Evolutionary conservation across 1,140 invertebrate genomes (phyloP).

Genomic region (Gryon sp.): DNA sequence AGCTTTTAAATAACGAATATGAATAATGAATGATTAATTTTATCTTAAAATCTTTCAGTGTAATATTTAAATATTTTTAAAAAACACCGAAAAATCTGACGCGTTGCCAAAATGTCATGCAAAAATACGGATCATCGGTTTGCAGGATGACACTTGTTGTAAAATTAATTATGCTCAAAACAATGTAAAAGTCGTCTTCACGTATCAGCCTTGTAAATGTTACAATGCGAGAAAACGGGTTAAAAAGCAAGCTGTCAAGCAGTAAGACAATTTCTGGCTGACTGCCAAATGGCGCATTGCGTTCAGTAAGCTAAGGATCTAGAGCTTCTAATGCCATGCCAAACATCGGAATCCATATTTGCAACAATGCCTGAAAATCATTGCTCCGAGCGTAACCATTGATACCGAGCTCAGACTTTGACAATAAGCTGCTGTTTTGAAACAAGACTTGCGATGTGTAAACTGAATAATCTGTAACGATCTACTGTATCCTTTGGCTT

Average conservation of each 20-base stretch:
- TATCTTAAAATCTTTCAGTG: too few species aligned
- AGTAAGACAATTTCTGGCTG: constrained; percentile 9
- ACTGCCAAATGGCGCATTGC: constrained; percentile 46
- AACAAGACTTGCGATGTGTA: too few species aligned
- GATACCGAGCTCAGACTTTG: not conserved
- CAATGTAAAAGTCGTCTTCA: constrained; percentile 1
- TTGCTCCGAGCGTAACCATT: not conserved
- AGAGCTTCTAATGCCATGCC: constrained; percentile 15
- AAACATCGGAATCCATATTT: constrained; percentile 26
- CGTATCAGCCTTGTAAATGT: constrained; percentile 1
- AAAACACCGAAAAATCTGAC: too few species aligned
- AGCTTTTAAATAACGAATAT: too few species aligned
- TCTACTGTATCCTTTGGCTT: too few species aligned
- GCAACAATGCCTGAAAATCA: constrained; percentile 7
- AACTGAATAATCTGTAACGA: too few species aligned
- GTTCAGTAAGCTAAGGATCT: constrained; percentile 3
- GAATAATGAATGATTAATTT: too few species aligned
- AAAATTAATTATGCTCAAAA: constrained; percentile 4
- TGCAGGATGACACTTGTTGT: too few species aligned
- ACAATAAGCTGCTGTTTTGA: not conserved
- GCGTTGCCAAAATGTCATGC: too few species aligned
- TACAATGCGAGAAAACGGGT: not conserved
- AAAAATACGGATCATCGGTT: too few species aligned
- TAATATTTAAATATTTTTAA: too few species aligned
- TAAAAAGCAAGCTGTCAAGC: constrained; percentile 5